Percentiles rank a stretch among this genome's conserved stretches.
Evolutionary conservation across 2,113 vertebrate genomes (phyloP).

Genomic region (Seriola quinqueradiata): DNA sequence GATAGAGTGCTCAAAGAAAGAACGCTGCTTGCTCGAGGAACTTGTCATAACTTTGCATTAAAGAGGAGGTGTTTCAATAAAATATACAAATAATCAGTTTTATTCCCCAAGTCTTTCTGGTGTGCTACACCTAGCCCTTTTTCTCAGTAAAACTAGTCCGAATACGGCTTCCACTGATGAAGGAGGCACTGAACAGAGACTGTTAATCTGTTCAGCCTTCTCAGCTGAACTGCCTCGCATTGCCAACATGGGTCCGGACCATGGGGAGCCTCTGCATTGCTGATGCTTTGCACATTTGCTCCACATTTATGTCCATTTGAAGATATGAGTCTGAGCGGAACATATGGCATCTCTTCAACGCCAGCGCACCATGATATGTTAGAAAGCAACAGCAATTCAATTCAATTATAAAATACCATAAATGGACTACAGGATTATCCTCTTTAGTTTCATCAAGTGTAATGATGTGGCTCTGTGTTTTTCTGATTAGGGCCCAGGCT

Average conservation of each 20-base stretch:
- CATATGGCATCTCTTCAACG: slow-evolving; percentile 33
- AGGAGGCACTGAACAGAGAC: neutral
- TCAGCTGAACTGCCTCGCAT: neutral
- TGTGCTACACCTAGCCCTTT: neutral
- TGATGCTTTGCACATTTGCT: slow-evolving; percentile 6
- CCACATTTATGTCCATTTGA: slow-evolving; percentile 1
- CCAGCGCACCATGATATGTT: slow-evolving; percentile 50
- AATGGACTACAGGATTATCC: slow-evolving; percentile 74
- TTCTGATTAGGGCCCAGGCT: slow-evolving; percentile 73
- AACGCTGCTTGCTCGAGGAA: neutral
- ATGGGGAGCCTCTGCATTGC: slow-evolving; percentile 15
- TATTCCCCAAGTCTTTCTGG: neutral
- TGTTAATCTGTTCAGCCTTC: neutral
- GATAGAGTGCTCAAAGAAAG: slow-evolving; percentile 9
- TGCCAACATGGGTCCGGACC: slow-evolving; percentile 14
- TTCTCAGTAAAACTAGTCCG: neutral
- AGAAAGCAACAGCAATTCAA: slow-evolving; percentile 64
- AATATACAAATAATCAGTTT: neutral
- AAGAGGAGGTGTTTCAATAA: neutral
- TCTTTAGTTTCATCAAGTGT: slow-evolving; percentile 76
- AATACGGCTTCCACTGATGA: neutral
- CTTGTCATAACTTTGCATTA: neutral
- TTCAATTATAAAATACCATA: slow-evolving; percentile 73
- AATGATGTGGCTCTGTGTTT: slow-evolving; percentile 83
- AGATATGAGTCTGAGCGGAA: neutral